Evolutionary conservation across 2,888 invertebrate genomes (phyloP).

Genomic region (Notodonta dromedarius): DNA sequence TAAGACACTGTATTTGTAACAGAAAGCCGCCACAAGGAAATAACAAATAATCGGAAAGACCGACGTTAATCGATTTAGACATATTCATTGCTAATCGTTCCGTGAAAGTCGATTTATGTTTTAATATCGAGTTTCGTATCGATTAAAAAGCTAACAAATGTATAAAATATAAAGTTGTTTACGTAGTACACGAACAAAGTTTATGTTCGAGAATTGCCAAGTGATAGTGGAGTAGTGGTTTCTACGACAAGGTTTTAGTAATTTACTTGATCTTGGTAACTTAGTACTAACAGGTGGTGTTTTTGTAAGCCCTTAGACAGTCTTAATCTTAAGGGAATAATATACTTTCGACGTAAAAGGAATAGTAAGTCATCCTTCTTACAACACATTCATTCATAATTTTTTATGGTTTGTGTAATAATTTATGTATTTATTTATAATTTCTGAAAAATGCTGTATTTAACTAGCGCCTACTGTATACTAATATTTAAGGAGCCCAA

Average conservation of each 20-base stretch:
- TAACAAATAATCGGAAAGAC: slow-evolving; percentile 47
- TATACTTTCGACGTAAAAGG: too few species aligned
- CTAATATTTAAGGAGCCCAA: slow-evolving; percentile 19
- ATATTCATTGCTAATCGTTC: slow-evolving; percentile 45
- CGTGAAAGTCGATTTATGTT: slow-evolving; percentile 47
- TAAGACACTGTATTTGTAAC: slow-evolving; percentile 49
- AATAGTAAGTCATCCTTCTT: too few species aligned
- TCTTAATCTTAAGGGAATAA: too few species aligned
- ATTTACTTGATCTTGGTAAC: too few species aligned
- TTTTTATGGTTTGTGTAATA: not conserved
- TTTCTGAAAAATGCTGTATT: not conserved
- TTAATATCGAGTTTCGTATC: slow-evolving; percentile 35
- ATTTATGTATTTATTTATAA: not conserved
- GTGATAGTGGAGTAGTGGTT: not conserved
- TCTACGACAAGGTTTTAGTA: not conserved
- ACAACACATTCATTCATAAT: too few species aligned
- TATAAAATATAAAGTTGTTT: not conserved
- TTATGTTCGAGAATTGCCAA: not conserved
- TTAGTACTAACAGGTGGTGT: too few species aligned
- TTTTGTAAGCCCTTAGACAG: too few species aligned
- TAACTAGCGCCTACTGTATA: not conserved
- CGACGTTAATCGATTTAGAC: slow-evolving; percentile 39
- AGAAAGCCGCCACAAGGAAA: slow-evolving; percentile 43
- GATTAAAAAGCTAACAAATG: slow-evolving; percentile 11
- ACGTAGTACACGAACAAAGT: not conserved